Evolutionary conservation across 2,888 invertebrate genomes (phyloP).

Genomic region (Diogma glabrata): DNA sequence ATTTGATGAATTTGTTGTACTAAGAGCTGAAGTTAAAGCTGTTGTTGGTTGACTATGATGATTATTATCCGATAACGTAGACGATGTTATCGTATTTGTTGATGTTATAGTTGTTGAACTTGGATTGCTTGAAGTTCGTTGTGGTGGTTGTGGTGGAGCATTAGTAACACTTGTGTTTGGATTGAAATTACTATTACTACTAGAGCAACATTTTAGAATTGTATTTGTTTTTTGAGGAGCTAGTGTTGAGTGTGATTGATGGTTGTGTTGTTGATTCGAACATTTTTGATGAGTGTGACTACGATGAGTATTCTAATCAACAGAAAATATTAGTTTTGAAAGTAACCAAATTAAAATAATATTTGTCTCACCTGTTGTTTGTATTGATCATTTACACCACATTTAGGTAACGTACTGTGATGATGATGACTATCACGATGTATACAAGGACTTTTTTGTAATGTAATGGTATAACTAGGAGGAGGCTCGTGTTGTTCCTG

Average conservation of each 20-base stretch:
- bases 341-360: too few relatives aligned
- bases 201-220: not conserved
- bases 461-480: slow-evolving; percentile 13
- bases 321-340: too few relatives aligned
- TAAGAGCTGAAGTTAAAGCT: not conserved
- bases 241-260: slow-evolving; percentile 9
- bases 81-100: not conserved
- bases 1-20: slow-evolving; percentile 3
- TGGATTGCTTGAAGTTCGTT: slow-evolving; percentile 13
- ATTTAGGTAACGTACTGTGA: slow-evolving; percentile 4
- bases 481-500: slow-evolving; percentile 12
- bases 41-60: not conserved
- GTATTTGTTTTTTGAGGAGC: slow-evolving; percentile 6
- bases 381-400: slow-evolving; percentile 6
- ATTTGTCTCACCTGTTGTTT: slow-evolving; percentile 15
- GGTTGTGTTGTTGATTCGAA: slow-evolving; percentile 8
- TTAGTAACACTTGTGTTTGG: not conserved
- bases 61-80: not conserved
- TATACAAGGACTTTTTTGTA: slow-evolving; percentile 13
- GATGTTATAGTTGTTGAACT: not conserved
- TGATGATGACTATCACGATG: slow-evolving; percentile 11
- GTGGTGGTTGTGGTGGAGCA: slow-evolving; percentile 12
- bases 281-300: slow-evolving; percentile 4
- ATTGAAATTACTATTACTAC: not conserved
- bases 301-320: slow-evolving; percentile 3